These are phyloP conservation scores for Zoroaster sp. DNA, from an alignment of 53 echinoderm and acorn worm genomes.

Conservation along the genomic window DNA sequence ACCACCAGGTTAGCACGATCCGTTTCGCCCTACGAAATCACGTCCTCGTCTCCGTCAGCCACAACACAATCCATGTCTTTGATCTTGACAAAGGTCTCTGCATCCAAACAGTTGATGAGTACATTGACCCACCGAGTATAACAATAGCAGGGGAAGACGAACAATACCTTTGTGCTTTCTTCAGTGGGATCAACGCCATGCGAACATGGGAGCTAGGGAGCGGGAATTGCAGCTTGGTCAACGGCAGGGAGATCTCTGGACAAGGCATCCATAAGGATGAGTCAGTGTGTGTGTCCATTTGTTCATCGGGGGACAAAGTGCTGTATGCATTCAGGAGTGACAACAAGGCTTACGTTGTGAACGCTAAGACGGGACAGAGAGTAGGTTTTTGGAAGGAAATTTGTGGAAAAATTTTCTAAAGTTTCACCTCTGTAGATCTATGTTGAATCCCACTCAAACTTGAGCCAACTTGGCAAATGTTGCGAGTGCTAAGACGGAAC, in stretches of 20 bases:
- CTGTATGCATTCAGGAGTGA: slow-evolving; percentile 88
- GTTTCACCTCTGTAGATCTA: background rate
- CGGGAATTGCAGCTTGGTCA: slow-evolving; percentile 35
- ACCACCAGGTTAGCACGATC: slow-evolving; percentile 59
- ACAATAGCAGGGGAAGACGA: slow-evolving; percentile 69
- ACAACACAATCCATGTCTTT: slow-evolving; percentile 70
- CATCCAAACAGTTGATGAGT: slow-evolving; percentile 58
- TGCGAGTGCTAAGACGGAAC: slow-evolving; percentile 66
- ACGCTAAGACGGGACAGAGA: slow-evolving; percentile 78
- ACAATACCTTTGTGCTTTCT: slow-evolving; percentile 84
- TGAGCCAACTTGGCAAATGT: slow-evolving; percentile 66
- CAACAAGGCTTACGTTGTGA: slow-evolving; percentile 68
- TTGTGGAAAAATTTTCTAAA: background rate
- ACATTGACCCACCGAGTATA: slow-evolving; percentile 85
- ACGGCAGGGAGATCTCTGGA: slow-evolving; percentile 58
- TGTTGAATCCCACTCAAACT: too few species aligned
- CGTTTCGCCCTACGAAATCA: slow-evolving; percentile 62
- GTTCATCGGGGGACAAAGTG: slow-evolving; percentile 72
- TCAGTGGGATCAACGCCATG: slow-evolving; percentile 87
- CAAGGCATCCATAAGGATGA: slow-evolving; percentile 79
- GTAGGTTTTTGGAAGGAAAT: slow-evolving; percentile 38
- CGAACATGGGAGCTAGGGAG: slow-evolving; percentile 78
- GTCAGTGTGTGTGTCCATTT: slow-evolving; percentile 73
- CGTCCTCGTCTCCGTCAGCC: slow-evolving; percentile 47
- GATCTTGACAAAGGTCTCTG: slow-evolving; percentile 33